Conservation (phyloP, 2,888 invertebrate genomes). For the Aspidiotus rigidus region DNA sequence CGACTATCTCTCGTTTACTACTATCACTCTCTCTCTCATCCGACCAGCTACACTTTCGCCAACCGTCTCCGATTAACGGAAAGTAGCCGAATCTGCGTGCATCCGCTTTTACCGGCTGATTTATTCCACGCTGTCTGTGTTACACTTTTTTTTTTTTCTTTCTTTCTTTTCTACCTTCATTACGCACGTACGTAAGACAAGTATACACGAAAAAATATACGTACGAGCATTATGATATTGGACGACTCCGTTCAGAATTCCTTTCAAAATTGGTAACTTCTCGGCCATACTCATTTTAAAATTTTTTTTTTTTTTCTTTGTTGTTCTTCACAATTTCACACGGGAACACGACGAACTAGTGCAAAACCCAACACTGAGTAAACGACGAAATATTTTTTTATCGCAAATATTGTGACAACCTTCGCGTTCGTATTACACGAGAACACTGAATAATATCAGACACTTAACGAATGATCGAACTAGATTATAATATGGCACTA, state of each 20-base stretch:
- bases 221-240: conserved; percentile 89
- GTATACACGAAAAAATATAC: conserved; percentile 47
- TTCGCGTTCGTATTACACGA: too few relatives aligned
- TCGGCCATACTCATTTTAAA: conserved; percentile 57
- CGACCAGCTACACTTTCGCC: not conserved
- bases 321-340: not conserved
- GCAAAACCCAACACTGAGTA: not conserved
- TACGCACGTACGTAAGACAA: not conserved
- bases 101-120: conserved; percentile 4
- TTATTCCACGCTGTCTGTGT: conserved; percentile 3
- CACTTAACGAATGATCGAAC: too few relatives aligned
- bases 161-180: not conserved
- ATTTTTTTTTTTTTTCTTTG: too few relatives aligned
- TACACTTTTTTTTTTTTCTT: not conserved
- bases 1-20: not conserved
- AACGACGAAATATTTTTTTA: conserved; percentile 2
- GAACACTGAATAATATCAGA: too few relatives aligned
- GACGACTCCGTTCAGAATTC: conserved; percentile 81
- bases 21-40: not conserved
- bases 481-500: too few relatives aligned
- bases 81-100: not conserved
- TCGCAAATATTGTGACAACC: not conserved
- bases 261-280: conserved; percentile 82
- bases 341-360: not conserved
- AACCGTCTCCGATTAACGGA: conserved; percentile 2